phyloP scores from a whole-genome alignment of 2,888 invertebrate species.

The Miltochrista miniata region DNA sequence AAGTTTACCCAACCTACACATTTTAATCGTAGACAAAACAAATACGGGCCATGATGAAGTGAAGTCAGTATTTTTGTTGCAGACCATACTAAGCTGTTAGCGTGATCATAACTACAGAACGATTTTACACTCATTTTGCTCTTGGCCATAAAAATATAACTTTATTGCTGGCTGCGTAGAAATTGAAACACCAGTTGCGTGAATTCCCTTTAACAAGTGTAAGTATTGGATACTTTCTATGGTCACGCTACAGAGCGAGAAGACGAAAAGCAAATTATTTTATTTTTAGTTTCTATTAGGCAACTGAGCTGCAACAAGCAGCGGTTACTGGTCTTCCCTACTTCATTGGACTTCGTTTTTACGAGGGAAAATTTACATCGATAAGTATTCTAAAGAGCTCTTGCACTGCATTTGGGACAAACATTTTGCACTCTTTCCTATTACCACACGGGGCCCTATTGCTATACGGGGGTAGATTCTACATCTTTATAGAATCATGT shows the following conservation, averaged over 20 bases:
- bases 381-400: no score
- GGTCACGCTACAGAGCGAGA: conserved; percentile 54
- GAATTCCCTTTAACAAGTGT: conserved; percentile 48
- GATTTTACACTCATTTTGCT: conserved; percentile 33
- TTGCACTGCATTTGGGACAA: no score
- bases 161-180: conserved; percentile 54
- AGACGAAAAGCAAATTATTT: conserved; percentile 58
- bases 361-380: no score
- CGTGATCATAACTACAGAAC: conserved; percentile 18
- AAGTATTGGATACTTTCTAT: conserved; percentile 73
- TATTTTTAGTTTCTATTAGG: background rate
- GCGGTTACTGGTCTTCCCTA: no score
- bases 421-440: no score
- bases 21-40: no score
- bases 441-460: no score
- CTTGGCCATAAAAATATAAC: conserved; percentile 29
- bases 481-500: no score
- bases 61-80: background rate
- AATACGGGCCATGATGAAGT: background rate
- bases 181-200: conserved; percentile 65
- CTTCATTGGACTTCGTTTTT: no score
- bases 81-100: background rate
- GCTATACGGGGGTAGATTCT: no score
- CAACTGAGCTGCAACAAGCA: no score
- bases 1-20: no score